A percentile compares a stretch with the other conserved stretches of the same genome.
Evolutionary conservation across 2,113 vertebrate species (phyloP).

Genomic region (Copsychus sechellarum): DNA sequence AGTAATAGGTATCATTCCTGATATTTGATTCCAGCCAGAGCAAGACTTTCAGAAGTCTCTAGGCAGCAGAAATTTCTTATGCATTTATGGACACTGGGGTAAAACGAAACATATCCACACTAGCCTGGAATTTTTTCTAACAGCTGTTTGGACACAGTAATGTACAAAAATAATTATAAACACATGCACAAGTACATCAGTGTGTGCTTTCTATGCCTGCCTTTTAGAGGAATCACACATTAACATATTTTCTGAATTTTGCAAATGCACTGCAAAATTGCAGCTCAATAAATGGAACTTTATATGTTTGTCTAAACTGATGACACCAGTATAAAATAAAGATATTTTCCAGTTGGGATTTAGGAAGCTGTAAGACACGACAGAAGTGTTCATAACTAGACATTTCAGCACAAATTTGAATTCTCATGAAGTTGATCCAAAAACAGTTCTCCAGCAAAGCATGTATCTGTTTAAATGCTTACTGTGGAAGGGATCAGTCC

Average conservation of each 20-base stretch:
- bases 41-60: neutral
- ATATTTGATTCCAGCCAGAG: neutral
- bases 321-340: neutral
- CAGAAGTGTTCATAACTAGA: neutral
- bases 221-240: neutral
- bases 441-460: neutral
- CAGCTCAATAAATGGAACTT: slow-evolving; percentile 8
- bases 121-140: slow-evolving; percentile 7
- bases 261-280: neutral
- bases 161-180: slow-evolving; percentile 47
- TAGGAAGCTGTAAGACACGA: neutral
- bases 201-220: neutral
- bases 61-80: neutral
- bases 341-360: slow-evolving; percentile 25
- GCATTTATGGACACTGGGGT: slow-evolving; percentile 28
- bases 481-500: neutral
- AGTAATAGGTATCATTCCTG: neutral
- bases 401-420: neutral
- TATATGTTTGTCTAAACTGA: neutral
- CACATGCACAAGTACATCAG: slow-evolving; percentile 29
- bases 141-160: slow-evolving; percentile 30
- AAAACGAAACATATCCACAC: slow-evolving; percentile 6
- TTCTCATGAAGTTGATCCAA: neutral
- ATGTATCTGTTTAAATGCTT: neutral
- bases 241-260: slow-evolving; percentile 6